These are phyloP conservation scores for Ictidomys tridecemlineatus DNA, from an alignment of 2,113 vertebrate genomes.

Conservation along the genomic window DNA sequence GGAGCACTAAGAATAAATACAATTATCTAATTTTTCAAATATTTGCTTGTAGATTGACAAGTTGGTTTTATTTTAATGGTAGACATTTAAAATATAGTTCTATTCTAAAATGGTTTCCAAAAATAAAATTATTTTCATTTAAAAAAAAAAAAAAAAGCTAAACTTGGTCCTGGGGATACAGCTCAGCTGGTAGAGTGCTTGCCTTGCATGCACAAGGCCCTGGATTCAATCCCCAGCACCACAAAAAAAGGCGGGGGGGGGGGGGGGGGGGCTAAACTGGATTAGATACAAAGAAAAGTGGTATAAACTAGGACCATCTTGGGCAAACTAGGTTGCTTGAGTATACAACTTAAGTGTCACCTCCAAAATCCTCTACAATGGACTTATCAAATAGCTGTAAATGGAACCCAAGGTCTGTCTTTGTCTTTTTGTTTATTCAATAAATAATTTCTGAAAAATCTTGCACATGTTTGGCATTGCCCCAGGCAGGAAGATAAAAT, in stretches of 20 bases:
- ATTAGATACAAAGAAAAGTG: neutral
- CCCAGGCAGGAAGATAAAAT: neutral
- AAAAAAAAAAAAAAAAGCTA: neutral
- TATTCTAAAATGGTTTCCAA: conserved; percentile 43
- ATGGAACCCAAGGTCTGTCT: neutral
- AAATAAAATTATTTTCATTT: conserved; percentile 24
- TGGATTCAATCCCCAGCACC: too few relatives aligned
- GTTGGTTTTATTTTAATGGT: neutral
- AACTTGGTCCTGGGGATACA: neutral
- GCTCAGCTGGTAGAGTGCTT: too few relatives aligned
- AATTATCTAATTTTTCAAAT: conserved; percentile 29
- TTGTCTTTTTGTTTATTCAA: neutral
- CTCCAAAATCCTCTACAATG: neutral
- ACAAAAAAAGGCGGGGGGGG: too few relatives aligned
- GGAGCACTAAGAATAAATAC: neutral
- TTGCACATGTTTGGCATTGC: neutral
- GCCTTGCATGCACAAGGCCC: too few relatives aligned
- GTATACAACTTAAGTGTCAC: neutral
- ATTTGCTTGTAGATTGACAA: conserved; percentile 6
- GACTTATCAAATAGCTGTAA: neutral
- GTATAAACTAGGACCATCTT: neutral
- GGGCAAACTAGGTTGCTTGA: neutral
- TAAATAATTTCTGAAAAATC: conserved; percentile 6
- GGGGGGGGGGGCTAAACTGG: neutral
- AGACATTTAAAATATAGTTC: neutral